A percentile compares a stretch with the other conserved stretches of the same genome.
Conservation (phyloP, 2,888 invertebrate species). For the Eupithecia exiguata region DNA sequence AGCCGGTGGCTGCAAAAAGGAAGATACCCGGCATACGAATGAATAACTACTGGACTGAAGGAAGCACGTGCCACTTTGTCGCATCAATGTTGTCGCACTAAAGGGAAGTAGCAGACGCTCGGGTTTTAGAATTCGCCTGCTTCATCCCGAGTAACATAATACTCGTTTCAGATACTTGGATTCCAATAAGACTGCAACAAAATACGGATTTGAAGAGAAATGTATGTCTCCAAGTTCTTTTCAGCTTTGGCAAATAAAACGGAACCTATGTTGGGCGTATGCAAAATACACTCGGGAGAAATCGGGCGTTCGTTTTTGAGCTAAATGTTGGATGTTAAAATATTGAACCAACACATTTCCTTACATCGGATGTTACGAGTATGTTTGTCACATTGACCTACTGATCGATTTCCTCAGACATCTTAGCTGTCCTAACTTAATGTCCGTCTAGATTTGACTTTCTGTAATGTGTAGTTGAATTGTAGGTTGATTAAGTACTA, state of each 20-base stretch:
- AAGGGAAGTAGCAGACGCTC: slow-evolving; percentile 33
- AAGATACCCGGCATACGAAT: slow-evolving; percentile 52
- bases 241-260: slow-evolving; percentile 21
- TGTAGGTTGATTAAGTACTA: neutral
- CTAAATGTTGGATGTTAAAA: neutral
- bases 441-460: too few relatives aligned
- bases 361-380: neutral
- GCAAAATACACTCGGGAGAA: slow-evolving; percentile 26
- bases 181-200: slow-evolving; percentile 41
- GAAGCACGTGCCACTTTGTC: slow-evolving; percentile 46
- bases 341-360: neutral
- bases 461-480: neutral
- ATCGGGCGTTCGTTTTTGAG: slow-evolving; percentile 29
- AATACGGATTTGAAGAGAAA: slow-evolving; percentile 35
- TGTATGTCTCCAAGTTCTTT: slow-evolving; percentile 32
- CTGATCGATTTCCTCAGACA: neutral
- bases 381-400: neutral
- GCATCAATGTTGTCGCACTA: slow-evolving; percentile 41
- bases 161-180: slow-evolving; percentile 41
- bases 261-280: slow-evolving; percentile 30
- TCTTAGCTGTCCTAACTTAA: too few relatives aligned
- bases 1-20: slow-evolving; percentile 48
- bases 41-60: slow-evolving; percentile 46
- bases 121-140: slow-evolving; percentile 38
- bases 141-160: slow-evolving; percentile 40